A percentile compares a stretch with the other conserved stretches of the same genome.
Evolutionary conservation across 2,797 vertebrate genomes (phyloP).

Genomic region (Mallotus villosus): DNA sequence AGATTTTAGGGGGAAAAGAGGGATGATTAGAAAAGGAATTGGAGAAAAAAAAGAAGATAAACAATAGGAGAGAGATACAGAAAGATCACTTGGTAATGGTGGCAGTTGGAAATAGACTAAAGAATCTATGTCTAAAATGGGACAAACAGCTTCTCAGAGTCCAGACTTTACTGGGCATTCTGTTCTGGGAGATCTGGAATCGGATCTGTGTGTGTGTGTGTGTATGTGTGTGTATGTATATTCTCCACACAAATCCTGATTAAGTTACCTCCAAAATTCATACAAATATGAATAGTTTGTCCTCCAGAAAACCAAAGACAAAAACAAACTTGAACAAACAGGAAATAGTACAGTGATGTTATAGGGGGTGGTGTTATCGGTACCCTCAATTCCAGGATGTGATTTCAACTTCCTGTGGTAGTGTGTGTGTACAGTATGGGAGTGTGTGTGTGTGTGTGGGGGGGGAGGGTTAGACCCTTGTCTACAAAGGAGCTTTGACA

Average conservation of each 20-base stretch:
- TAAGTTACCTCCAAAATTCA: not conserved
- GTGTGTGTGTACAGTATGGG: constrained; percentile 10
- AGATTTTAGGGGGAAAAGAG: no score
- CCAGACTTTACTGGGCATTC: constrained; percentile 35
- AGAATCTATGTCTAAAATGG: constrained; percentile 66
- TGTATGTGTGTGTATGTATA: not conserved
- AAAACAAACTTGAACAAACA: constrained; percentile 49
- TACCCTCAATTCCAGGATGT: constrained; percentile 72
- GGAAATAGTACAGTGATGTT: constrained; percentile 50
- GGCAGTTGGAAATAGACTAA: constrained; percentile 60
- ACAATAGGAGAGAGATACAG: constrained; percentile 38
- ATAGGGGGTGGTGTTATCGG: constrained; percentile 25
- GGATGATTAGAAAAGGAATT: no score
- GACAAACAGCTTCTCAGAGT: constrained; percentile 63
- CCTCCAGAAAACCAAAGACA: constrained; percentile 1
- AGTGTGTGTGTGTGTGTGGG: no score
- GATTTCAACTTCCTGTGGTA: constrained; percentile 67
- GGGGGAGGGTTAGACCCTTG: constrained; percentile 21
- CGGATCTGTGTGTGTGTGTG: constrained; percentile 40
- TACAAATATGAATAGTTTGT: not conserved
- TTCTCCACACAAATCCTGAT: not conserved
- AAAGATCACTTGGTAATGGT: constrained; percentile 41
- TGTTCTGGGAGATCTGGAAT: constrained; percentile 20
- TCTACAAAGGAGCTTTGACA: not conserved
- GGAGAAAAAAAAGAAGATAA: no score